phyloP scores from a whole-genome alignment of 2,888 invertebrate species.

The Cephonodes hylas region DNA sequence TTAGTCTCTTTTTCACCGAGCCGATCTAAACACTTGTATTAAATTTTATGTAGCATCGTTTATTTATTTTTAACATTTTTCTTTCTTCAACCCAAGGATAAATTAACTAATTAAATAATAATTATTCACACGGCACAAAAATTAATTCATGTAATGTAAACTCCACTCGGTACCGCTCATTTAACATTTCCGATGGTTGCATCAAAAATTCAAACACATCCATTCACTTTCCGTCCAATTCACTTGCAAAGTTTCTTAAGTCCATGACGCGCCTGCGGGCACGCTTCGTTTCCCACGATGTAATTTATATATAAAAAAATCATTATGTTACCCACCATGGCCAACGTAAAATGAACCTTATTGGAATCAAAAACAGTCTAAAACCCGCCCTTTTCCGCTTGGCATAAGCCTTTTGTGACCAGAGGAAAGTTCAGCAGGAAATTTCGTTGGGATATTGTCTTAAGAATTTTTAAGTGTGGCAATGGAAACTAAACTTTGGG shows the following conservation, averaged over 20 bases:
- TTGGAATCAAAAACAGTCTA: neutral
- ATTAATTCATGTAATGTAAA: too few species aligned
- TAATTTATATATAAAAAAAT: slow-evolving; percentile 24
- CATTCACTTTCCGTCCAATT: slow-evolving; percentile 56
- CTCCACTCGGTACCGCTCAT: too few species aligned
- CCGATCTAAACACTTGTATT: too few species aligned
- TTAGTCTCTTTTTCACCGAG: too few species aligned
- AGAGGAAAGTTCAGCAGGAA: slow-evolving; percentile 10
- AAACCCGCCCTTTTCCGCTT: neutral
- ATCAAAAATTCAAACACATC: slow-evolving; percentile 41
- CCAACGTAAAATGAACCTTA: neutral
- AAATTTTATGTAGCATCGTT: too few species aligned
- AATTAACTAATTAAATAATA: too few species aligned
- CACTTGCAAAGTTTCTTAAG: slow-evolving; percentile 48
- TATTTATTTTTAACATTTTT: too few species aligned
- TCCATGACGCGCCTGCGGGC: slow-evolving; percentile 82
- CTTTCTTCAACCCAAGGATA: too few species aligned
- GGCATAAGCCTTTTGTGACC: slow-evolving; percentile 5
- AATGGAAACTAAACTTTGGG: slow-evolving; percentile 37
- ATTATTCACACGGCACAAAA: neutral
- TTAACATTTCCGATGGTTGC: neutral
- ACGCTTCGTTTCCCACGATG: slow-evolving; percentile 81
- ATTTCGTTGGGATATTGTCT: slow-evolving; percentile 34
- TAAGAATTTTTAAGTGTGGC: slow-evolving; percentile 36
- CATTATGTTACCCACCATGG: slow-evolving; percentile 23